Evolutionary conservation across 2,113 vertebrate genomes (phyloP).

Genomic region (Rattus rattus): DNA sequence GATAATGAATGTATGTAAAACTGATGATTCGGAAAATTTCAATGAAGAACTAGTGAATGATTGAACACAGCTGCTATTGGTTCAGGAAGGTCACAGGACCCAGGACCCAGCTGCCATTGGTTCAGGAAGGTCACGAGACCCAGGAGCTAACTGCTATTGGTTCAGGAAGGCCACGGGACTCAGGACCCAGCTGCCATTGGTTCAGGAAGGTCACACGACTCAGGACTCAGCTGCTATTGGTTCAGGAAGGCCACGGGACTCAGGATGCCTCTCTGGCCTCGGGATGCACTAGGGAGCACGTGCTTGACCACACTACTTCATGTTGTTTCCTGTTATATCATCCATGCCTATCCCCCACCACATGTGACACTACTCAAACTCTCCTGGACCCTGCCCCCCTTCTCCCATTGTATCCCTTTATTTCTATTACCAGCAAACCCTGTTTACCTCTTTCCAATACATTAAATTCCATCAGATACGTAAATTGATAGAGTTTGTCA

Average conservation of each 20-base stretch:
- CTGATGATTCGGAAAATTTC: not conserved
- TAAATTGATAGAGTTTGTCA: not conserved
- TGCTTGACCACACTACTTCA: too few relatives aligned
- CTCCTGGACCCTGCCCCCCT: not conserved
- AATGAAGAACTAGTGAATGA: not conserved
- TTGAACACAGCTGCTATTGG: not conserved
- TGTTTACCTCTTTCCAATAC: not conserved
- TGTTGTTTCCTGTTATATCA: not conserved
- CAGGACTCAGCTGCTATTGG: not conserved
- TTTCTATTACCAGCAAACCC: not conserved
- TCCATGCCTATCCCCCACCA: not conserved
- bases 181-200: too few relatives aligned
- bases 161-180: not conserved
- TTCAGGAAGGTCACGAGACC: too few relatives aligned
- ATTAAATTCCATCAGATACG: slow-evolving; percentile 2
- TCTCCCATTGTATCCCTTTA: not conserved
- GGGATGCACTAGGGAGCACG: not conserved
- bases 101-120: not conserved
- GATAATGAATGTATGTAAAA: slow-evolving; percentile 22
- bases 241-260: too few relatives aligned
- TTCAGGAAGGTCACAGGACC: too few relatives aligned
- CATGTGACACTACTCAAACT: not conserved
- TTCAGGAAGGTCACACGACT: too few relatives aligned
- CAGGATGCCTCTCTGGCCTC: not conserved
- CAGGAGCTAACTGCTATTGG: too few relatives aligned